These are phyloP conservation scores for Dipodomys stephensi DNA, from an alignment of 2,113 vertebrate species.

Conservation along the genomic window DNA sequence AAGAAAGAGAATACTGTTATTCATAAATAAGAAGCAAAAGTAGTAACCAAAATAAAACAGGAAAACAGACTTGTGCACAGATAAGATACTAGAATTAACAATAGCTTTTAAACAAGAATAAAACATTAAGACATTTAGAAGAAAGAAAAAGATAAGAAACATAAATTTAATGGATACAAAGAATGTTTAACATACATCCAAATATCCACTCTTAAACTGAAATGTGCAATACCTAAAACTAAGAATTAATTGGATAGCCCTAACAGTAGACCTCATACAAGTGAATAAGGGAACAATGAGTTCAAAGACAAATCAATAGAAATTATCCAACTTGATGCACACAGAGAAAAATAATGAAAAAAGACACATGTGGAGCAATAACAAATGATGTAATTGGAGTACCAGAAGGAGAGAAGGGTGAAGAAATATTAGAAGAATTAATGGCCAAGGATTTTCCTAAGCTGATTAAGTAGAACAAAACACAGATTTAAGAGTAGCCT, in stretches of 20 bases:
- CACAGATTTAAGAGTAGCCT: neutral
- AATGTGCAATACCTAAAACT: slow-evolving; percentile 25
- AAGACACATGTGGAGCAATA: neutral
- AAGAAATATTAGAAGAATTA: slow-evolving; percentile 34
- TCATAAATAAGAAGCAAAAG: neutral
- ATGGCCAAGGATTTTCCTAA: slow-evolving; percentile 28
- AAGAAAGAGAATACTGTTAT: neutral
- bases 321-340: slow-evolving; percentile 38
- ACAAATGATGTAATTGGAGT: neutral
- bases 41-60: neutral
- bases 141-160: neutral
- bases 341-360: slow-evolving; percentile 27
- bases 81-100: neutral
- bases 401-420: neutral
- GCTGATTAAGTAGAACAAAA: neutral
- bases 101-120: neutral
- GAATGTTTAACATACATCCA: neutral
- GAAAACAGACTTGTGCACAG: neutral
- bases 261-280: neutral
- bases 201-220: neutral
- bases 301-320: slow-evolving; percentile 34
- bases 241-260: slow-evolving; percentile 41
- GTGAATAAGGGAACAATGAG: neutral
- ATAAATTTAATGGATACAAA: slow-evolving; percentile 30
- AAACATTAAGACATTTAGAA: neutral